phyloP scores from a whole-genome alignment of 2,888 invertebrate genomes.

The Polydrusus tereticollis region DNA sequence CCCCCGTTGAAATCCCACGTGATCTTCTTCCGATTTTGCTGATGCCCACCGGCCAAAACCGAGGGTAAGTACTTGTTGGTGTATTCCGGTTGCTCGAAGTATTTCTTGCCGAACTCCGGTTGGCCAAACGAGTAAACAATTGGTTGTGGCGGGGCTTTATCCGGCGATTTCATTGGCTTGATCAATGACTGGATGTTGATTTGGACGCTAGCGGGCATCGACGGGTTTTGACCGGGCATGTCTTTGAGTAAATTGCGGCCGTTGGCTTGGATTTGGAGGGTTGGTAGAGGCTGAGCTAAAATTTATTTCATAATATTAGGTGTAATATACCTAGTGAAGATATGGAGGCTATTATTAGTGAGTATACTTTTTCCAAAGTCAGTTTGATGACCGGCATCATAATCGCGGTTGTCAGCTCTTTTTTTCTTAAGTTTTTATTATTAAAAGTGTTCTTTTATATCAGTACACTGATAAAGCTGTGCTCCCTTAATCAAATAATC shows the following conservation, averaged over 20 bases:
- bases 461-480: too few relatives aligned
- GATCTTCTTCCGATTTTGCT: slow-evolving; percentile 53
- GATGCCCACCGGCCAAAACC: slow-evolving; percentile 44
- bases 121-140: slow-evolving; percentile 64
- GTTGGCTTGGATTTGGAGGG: slow-evolving; percentile 54
- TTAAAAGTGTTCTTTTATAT: too few relatives aligned
- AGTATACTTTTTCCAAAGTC: too few relatives aligned
- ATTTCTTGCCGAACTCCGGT: slow-evolving; percentile 37
- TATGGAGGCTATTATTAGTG: too few relatives aligned
- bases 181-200: slow-evolving; percentile 65
- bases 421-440: too few relatives aligned
- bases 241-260: slow-evolving; percentile 50
- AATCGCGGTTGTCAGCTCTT: too few relatives aligned
- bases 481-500: too few relatives aligned
- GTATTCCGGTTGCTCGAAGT: slow-evolving; percentile 63
- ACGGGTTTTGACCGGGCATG: slow-evolving; percentile 12
- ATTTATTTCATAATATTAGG: not conserved
- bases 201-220: slow-evolving; percentile 64
- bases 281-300: slow-evolving; percentile 15
- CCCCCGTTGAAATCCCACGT: slow-evolving; percentile 62
- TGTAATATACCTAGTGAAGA: too few relatives aligned
- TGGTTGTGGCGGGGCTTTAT: slow-evolving; percentile 61
- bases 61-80: slow-evolving; percentile 61
- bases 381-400: too few relatives aligned
- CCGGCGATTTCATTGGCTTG: slow-evolving; percentile 60